A percentile compares a stretch with the other conserved stretches of the same genome.
Conservation (phyloP, 2,888 invertebrate genomes). For the Geotrupes spiniger region DNA sequence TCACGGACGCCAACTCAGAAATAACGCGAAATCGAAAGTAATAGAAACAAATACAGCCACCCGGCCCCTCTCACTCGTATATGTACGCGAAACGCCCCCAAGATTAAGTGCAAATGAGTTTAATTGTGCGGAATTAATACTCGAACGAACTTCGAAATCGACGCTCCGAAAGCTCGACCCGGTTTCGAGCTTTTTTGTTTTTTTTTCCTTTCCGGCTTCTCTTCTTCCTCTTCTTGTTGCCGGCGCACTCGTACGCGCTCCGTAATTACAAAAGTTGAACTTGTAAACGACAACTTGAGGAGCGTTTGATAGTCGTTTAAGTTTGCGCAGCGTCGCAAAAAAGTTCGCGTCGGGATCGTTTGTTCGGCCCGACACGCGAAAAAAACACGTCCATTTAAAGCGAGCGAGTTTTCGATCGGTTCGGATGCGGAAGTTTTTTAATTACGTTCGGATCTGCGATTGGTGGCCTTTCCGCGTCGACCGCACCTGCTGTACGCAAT, state of each 20-base stretch:
- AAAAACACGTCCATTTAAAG: no score
- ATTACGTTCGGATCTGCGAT: no score
- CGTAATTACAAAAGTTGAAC: constrained; percentile 7
- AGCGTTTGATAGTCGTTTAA: constrained; percentile 1
- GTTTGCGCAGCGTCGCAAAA: neutral
- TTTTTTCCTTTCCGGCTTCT: neutral
- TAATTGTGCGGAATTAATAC: constrained; percentile 15
- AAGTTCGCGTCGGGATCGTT: no score
- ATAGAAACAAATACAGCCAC: no score
- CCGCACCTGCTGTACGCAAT: no score
- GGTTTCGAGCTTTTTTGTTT: neutral
- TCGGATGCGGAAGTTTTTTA: no score
- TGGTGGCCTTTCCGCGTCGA: no score
- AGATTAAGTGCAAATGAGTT: constrained; percentile 13
- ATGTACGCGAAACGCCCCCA: neutral
- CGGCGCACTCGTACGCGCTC: constrained; percentile 4
- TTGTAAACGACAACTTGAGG: constrained; percentile 1
- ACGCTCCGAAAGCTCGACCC: neutral
- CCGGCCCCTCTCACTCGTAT: no score
- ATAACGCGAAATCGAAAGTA: no score
- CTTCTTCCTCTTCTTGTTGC: neutral
- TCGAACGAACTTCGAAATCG: constrained; percentile 10
- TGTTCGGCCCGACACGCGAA: no score
- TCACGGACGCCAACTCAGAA: no score
- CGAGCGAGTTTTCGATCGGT: no score